Conservation (phyloP, 2,797 vertebrate species). For the Champsocephalus gunnari region DNA sequence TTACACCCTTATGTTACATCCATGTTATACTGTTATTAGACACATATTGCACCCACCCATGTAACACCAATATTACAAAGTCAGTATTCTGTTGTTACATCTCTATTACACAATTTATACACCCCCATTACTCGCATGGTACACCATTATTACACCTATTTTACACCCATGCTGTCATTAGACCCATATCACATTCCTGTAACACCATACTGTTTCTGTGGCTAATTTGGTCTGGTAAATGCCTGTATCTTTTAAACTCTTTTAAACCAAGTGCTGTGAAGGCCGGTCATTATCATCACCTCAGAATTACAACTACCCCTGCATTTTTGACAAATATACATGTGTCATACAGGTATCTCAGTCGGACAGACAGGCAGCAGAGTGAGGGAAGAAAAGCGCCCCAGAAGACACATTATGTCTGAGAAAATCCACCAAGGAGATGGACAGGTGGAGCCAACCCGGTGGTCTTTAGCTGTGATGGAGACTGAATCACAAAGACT, state of each 20-base stretch:
- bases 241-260: not conserved
- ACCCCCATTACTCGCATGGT: too few relatives aligned
- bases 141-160: too few relatives aligned
- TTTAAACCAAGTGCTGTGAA: not conserved
- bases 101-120: too few relatives aligned
- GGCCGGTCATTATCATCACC: not conserved
- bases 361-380: conserved; percentile 12
- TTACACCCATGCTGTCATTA: too few relatives aligned
- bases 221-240: not conserved
- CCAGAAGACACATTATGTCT: conserved; percentile 57
- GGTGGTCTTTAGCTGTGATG: conserved; percentile 53
- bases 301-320: not conserved
- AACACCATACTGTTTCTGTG: not conserved
- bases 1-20: too few relatives aligned
- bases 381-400: conserved; percentile 26
- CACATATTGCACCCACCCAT: too few relatives aligned
- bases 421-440: conserved; percentile 32
- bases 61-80: too few relatives aligned
- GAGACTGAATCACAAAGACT: conserved; percentile 33
- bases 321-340: not conserved
- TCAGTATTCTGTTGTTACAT: too few relatives aligned
- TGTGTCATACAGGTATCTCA: conserved; percentile 1
- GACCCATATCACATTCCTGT: too few relatives aligned
- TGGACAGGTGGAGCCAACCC: conserved; percentile 56
- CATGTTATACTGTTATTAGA: too few relatives aligned